These are phyloP conservation scores for Xiphophorus birchmanni DNA, from an alignment of 2,797 vertebrate species.

Conservation along the genomic window DNA sequence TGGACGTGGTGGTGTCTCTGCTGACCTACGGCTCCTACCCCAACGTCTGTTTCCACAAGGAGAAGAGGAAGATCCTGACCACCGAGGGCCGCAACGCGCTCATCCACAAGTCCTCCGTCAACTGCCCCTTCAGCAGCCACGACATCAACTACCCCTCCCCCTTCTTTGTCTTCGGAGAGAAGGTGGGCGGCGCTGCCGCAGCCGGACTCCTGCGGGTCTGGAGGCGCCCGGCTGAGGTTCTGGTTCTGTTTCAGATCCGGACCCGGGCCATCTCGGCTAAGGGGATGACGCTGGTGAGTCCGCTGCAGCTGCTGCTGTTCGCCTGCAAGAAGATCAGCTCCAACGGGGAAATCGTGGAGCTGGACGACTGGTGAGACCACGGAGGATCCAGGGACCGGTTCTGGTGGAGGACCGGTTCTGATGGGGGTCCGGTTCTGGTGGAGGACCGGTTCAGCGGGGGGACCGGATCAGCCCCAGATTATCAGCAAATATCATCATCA, in stretches of 20 bases:
- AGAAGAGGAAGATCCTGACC: slow-evolving; percentile 95
- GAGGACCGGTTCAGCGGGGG: background rate
- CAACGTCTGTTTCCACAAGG: slow-evolving; percentile 97
- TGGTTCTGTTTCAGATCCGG: slow-evolving; percentile 67
- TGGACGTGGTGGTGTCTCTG: slow-evolving; percentile 94
- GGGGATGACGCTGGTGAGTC: slow-evolving; percentile 95
- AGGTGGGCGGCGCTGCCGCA: slow-evolving; percentile 74
- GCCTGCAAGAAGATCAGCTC: slow-evolving; percentile 93
- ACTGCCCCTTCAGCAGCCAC: slow-evolving; percentile 95
- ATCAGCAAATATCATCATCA: no score
- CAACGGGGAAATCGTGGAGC: slow-evolving; percentile 84
- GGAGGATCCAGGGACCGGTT: background rate
- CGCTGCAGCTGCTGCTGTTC: slow-evolving; percentile 93
- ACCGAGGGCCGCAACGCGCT: slow-evolving; percentile 96
- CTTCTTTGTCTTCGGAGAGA: slow-evolving; percentile 96
- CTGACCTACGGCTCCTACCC: slow-evolving; percentile 93
- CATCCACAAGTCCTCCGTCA: slow-evolving; percentile 97
- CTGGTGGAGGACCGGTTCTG: background rate
- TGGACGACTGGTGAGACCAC: slow-evolving; percentile 72
- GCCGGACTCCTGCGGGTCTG: background rate
- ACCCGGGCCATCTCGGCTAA: slow-evolving; percentile 87
- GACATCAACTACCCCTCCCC: slow-evolving; percentile 92
- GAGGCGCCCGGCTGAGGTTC: background rate
- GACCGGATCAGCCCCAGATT: background rate
- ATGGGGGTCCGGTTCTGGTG: no score